Percentiles rank a stretch among this genome's conserved stretches.
phyloP scores from a whole-genome alignment of 2,113 vertebrate genomes.

The Riparia riparia region DNA sequence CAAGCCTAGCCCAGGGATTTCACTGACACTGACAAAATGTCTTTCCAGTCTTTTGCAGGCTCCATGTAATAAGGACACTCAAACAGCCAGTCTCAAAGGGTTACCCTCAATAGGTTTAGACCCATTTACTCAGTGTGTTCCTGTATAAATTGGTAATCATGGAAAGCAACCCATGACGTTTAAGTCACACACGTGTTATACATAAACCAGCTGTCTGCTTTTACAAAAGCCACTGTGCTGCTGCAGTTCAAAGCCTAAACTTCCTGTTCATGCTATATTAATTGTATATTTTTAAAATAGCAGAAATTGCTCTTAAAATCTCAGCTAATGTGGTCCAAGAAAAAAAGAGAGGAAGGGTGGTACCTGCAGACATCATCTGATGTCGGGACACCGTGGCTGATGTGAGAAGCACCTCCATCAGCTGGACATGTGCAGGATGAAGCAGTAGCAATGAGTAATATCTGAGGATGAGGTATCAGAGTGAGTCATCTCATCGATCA shows the following conservation, averaged over 20 bases:
- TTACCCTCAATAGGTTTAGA: not conserved
- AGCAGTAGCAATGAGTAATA: not conserved
- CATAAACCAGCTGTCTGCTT: not conserved
- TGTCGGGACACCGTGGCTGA: accelerated
- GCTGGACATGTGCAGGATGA: not conserved
- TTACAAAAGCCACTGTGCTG: not conserved
- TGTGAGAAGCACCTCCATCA: not conserved
- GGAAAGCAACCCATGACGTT: not conserved
- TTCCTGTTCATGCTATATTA: not conserved
- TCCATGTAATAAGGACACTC: not conserved
- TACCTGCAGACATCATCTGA: not conserved
- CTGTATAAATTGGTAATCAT: not conserved
- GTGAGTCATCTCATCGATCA: not conserved
- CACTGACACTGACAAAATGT: not conserved
- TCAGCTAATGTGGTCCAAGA: not conserved
- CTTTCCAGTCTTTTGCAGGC: not conserved
- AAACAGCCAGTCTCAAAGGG: not conserved
- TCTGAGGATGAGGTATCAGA: not conserved
- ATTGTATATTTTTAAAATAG: not conserved
- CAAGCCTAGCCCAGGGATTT: not conserved
- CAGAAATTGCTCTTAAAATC: not conserved
- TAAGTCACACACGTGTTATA: not conserved
- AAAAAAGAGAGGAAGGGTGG: not conserved
- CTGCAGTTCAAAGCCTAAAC: not conserved
- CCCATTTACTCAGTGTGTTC: not conserved